Base-by-base conservation (phyloP, 2,888 invertebrate species). In the Drosophila neonasuta region DNA sequence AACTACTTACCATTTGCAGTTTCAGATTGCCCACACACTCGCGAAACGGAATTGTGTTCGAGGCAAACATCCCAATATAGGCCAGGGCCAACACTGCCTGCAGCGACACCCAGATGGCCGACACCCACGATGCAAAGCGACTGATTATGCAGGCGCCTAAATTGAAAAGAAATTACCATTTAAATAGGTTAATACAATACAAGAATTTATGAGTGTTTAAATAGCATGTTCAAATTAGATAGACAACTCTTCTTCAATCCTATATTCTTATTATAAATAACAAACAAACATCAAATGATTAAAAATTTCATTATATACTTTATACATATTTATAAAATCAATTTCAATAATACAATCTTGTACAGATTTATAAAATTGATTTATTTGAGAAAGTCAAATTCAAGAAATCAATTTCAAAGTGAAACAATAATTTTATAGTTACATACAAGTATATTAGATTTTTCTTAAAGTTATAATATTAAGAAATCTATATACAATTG, bases 91-190 rank as follows among this genome's bases (percentile, higher is more conserved):
- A 73, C 34, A 90, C 90, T 13, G 90, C 91, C 74, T 91, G 91
- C 54, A 91, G 68, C 15, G 91, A 90, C 52, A 90, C 82, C 91
- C 91, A 91, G 67, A 91, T 84, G 36, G 91, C 88, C 32, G 89
- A 88, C 20, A 91, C 72, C 91, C 91, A 91, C 7, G 91, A 91
- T 24, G 90, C 90, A 58, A 91, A 88, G 66, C 91, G 89, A 46
- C 91, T 90, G 15, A 91, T 79, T 39, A 91, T 88, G 71, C 89
- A 88, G 67, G 91, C 91, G 71, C 91, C 91, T 91, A 65, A 13
- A 36, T 13, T 2, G 11, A 1, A 11, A 29, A 44, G 5, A 44
- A n/a, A 50, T 10, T 13, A 10, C 1, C 20, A 32, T 51, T 2
- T 10, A 32, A 42, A 42, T 30, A 5, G 15, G 1, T 50, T 36